Evolutionary conservation across 2,113 vertebrate genomes (phyloP), one percentile per base, ranked within the genome.

Genomic region (Antidorcas marsupialis): DNA sequence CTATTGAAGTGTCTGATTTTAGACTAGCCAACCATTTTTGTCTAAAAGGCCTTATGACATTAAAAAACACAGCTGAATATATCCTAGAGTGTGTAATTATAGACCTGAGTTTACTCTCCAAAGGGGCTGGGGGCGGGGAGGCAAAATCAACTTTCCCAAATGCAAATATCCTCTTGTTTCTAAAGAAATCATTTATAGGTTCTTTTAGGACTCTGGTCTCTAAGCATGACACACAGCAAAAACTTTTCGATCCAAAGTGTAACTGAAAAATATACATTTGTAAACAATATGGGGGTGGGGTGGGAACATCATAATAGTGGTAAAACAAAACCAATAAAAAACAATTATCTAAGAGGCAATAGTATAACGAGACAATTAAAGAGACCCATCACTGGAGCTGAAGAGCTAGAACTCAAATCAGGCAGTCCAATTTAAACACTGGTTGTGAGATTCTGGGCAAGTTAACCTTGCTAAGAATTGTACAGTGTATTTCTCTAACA

Each of bases 321-420:
- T 27, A 91, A 89, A 96, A 93, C 36, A 85, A 92, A 95, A 64
- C 83, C 36, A 88, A 62, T 53, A 64, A 92, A 57, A 96, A 91
- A 47, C 60, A 94, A n/a, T 89, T 27, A 86, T n/a, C 67, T 94
- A 94, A 96, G 47, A 96, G 60, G 71, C 79, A 94, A 64, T 39
- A 76, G 39, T 74, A 91, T 79, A 95, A 94, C 45, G 85, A 96
- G 21, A 53, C 23, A 10, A 82, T 67, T 79, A 89, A 13, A 60
- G 47, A 83, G 33, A 36, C 47, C 60, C 27, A 96, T 85, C 27
- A 57, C 43, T 82, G 33, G 50, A 67, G 13, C 2, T 83, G 8
- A 84, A 95, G 78, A 95, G 45, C 85, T 52, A 95, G 83, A 93
- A 98, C 94, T 94, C 67, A 95, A 89, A 83, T 85, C 43, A 60